Base-by-base conservation (phyloP, 1,140 invertebrate genomes). In the Zeugodacus cucurbitae region DNA sequence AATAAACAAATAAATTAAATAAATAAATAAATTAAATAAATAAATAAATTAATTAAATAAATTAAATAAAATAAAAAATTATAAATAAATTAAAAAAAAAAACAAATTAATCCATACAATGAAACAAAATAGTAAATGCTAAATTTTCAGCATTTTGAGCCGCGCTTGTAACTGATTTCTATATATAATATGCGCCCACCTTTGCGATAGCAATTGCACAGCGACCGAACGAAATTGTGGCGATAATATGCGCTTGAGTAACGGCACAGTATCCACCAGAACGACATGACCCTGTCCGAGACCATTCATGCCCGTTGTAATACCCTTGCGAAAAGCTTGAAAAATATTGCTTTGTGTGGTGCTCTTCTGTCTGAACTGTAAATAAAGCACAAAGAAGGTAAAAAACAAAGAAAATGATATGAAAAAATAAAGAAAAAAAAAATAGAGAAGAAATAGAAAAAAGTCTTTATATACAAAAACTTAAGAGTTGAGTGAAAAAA, bases 161-260 rank as follows among this genome's bases (percentile, higher is more conserved):
- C 48, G 48, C 11, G 11, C 48, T 3, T 48, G 3, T 17, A 14
- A 48, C 3, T 48, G 48, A 48, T 48, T 14, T 48, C 17, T 48
- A 48, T 48, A 10, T 14, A 48, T 48, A 48, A 17, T 54, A 17
- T 20, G 17, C 8, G 89, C 89, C 89, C 86, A 93, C 88, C 89
- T 89, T 87, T 87, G 87, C 67, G 90, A 88, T 34, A 90, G 82
- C 67, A 92, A 88, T 91, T 95, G 94, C 37, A 95, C 90, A 11
- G 95, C 95, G 90, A 98, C 96, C 3, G 97, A 96, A 87, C 98
- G 95, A 3, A 98, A 94, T 48, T 94, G 94, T 0, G 98, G 98
- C 87, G 96, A 95, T 20, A 98, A 94, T 78, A 99, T 95, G 74
- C 96, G 95, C 17, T 96, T 95, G 34, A 99, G 91, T 59, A 96